Conservation (phyloP, 1,140 invertebrate genomes). For the Brachystomella parvula region DNA sequence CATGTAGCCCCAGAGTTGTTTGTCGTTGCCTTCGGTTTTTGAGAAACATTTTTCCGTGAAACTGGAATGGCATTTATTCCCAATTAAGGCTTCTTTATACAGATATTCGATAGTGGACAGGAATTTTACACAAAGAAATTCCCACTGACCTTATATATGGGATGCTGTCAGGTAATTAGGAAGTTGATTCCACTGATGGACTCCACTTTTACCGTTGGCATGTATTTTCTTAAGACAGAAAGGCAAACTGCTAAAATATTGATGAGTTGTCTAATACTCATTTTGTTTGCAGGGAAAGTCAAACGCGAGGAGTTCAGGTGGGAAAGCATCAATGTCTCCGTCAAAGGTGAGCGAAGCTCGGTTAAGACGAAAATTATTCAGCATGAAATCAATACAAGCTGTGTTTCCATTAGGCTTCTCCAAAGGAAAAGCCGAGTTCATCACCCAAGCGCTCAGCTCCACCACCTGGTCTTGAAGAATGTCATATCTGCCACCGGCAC, state of each 20-base stretch:
- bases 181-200: neutral
- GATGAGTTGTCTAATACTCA: neutral
- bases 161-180: neutral
- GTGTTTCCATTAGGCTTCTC: neutral
- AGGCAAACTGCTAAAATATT: neutral
- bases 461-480: slow-evolving; percentile 45
- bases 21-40: too few relatives aligned
- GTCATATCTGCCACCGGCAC: slow-evolving; percentile 55
- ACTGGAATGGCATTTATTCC: too few relatives aligned
- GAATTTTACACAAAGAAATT: neutral
- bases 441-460: slow-evolving; percentile 11
- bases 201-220: neutral
- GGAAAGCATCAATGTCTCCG: neutral
- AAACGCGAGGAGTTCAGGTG: neutral
- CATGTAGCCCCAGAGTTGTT: too few relatives aligned
- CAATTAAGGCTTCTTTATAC: too few relatives aligned
- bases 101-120: too few relatives aligned
- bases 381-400: neutral
- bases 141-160: neutral
- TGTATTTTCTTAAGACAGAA: neutral
- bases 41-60: too few relatives aligned
- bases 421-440: neutral
- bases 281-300: neutral
- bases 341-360: neutral
- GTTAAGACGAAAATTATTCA: neutral